These are phyloP conservation scores for Ageneiosus marmoratus DNA, from an alignment of 2,113 vertebrate genomes.

Conservation along the genomic window DNA sequence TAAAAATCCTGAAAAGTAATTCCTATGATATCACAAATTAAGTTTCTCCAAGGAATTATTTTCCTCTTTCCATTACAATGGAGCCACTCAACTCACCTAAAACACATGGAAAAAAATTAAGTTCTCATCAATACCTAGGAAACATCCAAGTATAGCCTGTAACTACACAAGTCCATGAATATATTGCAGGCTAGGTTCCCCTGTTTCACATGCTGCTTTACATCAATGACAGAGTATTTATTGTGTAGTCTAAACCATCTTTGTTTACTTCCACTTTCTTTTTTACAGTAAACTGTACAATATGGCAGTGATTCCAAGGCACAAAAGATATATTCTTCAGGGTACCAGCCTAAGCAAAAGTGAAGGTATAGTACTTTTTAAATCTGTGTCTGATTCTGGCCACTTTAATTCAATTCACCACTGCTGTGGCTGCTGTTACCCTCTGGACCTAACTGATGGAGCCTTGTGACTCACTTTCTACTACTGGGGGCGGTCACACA, in stretches of 20 bases:
- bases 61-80: conserved; percentile 68
- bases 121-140: conserved; percentile 62
- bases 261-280: not conserved
- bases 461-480: not conserved
- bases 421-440: not conserved
- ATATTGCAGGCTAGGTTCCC: conserved; percentile 44
- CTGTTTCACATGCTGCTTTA: conserved; percentile 15
- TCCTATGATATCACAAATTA: conserved; percentile 70
- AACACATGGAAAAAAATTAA: conserved; percentile 82
- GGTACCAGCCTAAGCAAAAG: not conserved
- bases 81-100: conserved; percentile 68
- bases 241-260: conserved; percentile 11
- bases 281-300: not conserved
- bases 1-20: conserved; percentile 42
- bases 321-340: not conserved
- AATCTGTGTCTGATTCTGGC: not conserved
- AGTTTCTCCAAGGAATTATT: conserved; percentile 69
- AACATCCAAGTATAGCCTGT: conserved; percentile 74
- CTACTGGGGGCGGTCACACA: not conserved
- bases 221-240: conserved; percentile 12
- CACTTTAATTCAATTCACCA: not conserved
- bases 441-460: not conserved
- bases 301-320: not conserved
- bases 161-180: conserved; percentile 68
- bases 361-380: not conserved